Base-by-base conservation (phyloP, 2,888 invertebrate species). In the Cephus pygmeus region DNA sequence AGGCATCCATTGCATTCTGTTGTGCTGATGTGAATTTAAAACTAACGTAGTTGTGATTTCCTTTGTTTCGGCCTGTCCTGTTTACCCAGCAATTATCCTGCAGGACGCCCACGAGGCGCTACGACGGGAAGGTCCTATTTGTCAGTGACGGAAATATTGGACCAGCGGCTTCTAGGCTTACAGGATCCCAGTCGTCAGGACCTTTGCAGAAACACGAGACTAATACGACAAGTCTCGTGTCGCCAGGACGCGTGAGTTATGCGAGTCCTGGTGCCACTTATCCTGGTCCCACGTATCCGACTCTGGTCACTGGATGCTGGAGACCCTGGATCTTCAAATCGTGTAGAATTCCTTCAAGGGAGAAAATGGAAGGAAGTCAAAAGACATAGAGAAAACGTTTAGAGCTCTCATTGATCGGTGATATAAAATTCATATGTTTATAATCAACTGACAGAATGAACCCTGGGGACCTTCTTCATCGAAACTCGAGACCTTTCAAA, bases 141-240 rank as follows among this genome's bases (percentile, higher is more conserved):
- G 80, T 81, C 79, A 77, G 78, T 75, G 77, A 80, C 78, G 77
- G 69, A 80, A 81, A 79, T 74, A 34, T 75, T 71, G 75, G 33
- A 31, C 3, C 71, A 31, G 33, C 71, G 71, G 56, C 56, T 56
- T 56, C 56, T 56, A 56, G 15, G 23, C 23, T 56, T 71, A 34
- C 71, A 34, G 71, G 12, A 34, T 71, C 31, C n/a, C 71, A 34
- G 71, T 34, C 33, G 71, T 34, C 71, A 31, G 71, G 33, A 23
- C 71, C 73, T 79, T 80, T 75, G 82, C 82, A 81, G 84, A 83
- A 82, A 84, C 83, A 79, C 74, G 83, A 84, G 77, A 78, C 81
- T 78, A 80, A 84, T 82, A 81, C 81, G 78, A 80, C 80, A 75
- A 75, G 74, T 76, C 76, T 79, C 75, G 77, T 73, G 80, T 82